A percentile compares a stretch with the other conserved stretches of the same genome.
phyloP scores from a whole-genome alignment of 2,797 vertebrate species.

The Limosa lapponica region DNA sequence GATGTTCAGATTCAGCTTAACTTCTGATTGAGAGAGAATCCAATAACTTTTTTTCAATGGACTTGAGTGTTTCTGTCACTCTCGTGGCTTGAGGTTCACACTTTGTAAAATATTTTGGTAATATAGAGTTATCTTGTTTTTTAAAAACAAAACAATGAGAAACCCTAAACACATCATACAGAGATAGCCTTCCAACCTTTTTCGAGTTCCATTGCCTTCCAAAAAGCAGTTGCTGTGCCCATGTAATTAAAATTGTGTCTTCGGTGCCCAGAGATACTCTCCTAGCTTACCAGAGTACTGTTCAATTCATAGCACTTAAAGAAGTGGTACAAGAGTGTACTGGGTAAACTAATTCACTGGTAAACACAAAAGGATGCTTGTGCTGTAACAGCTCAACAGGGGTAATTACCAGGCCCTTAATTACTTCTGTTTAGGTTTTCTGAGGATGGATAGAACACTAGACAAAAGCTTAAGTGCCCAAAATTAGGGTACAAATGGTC shows the following conservation, averaged over 20 bases:
- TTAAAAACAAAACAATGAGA: background rate
- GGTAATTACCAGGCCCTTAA: background rate
- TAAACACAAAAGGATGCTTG: background rate
- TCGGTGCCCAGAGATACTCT: background rate
- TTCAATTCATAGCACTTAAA: background rate
- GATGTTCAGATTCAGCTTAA: background rate
- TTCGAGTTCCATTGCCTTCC: background rate
- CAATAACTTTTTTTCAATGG: background rate
- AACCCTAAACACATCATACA: background rate
- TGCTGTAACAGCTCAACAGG: background rate
- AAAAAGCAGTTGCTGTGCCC: background rate
- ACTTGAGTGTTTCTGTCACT: background rate
- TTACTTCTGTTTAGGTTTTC: background rate
- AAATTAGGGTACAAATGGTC: background rate
- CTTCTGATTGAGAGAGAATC: background rate
- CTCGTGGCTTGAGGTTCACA: background rate
- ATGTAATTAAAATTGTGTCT: background rate
- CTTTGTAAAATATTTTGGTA: background rate
- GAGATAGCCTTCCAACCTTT: background rate
- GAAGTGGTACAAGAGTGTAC: background rate
- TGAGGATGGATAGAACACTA: background rate
- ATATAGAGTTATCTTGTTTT: background rate
- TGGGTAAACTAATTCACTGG: background rate
- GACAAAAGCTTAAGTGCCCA: background rate
- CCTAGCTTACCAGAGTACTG: background rate